These are phyloP conservation scores for Fissipunctia ypsillon DNA, from an alignment of 2,888 invertebrate genomes.

Conservation along the genomic window DNA sequence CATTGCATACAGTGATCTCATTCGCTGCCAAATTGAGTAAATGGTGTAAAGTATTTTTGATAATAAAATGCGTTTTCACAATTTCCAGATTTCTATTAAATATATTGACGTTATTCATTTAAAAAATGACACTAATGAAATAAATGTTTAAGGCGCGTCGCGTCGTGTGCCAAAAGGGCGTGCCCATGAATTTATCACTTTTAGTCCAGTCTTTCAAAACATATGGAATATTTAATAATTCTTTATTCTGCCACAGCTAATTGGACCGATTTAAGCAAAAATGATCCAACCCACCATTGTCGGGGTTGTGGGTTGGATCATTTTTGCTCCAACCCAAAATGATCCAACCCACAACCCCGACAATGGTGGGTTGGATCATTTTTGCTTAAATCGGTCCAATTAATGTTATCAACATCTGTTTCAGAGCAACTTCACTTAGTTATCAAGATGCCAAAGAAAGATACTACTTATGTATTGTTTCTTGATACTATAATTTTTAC, in stretches of 20 bases:
- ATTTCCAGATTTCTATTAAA: constrained; percentile 15
- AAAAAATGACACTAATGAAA: constrained; percentile 3
- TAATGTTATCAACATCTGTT: constrained; percentile 19
- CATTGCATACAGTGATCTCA: constrained; percentile 76
- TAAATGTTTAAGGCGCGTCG: constrained; percentile 4
- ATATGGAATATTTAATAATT: constrained; percentile 17
- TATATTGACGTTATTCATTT: constrained; percentile 29
- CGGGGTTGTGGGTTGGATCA: no score
- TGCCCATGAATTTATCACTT: constrained; percentile 41
- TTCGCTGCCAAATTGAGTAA: constrained; percentile 69
- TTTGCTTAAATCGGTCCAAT: no score
- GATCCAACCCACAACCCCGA: no score
- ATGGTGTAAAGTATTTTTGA: constrained; percentile 40
- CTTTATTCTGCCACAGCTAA: constrained; percentile 12
- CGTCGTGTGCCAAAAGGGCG: constrained; percentile 36
- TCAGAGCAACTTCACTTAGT: neutral
- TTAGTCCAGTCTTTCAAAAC: constrained; percentile 29
- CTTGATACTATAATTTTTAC: neutral
- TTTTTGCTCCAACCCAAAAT: no score
- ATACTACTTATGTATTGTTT: neutral
- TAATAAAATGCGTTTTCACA: constrained; percentile 33
- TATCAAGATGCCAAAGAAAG: constrained; percentile 1
- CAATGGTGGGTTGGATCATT: no score
- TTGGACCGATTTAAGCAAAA: no score
- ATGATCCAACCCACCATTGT: no score